Evolutionary conservation across 2,797 vertebrate genomes (phyloP).

Genomic region (Cetoscarus ocellatus): DNA sequence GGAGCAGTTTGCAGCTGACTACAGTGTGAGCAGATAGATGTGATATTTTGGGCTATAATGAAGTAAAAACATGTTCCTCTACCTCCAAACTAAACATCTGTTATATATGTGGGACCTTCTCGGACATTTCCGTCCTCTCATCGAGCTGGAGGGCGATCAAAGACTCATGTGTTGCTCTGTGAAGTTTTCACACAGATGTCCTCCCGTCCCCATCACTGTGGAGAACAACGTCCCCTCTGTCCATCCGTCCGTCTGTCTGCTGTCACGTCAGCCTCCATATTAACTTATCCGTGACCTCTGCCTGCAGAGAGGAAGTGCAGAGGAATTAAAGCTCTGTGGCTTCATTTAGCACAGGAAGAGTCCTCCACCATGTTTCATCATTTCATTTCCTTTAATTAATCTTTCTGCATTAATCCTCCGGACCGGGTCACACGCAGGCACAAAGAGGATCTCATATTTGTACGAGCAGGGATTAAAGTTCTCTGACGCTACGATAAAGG

Average conservation of each 20-base stretch:
- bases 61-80: background rate
- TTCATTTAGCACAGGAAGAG: slow-evolving; percentile 64
- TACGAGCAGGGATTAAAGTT: background rate
- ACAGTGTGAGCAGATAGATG: too few species aligned
- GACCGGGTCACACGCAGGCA: slow-evolving; percentile 20
- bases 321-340: slow-evolving; percentile 41
- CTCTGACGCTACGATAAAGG: background rate
- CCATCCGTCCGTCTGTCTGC: too few species aligned
- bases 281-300: slow-evolving; percentile 60
- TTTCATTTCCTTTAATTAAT: slow-evolving; percentile 69
- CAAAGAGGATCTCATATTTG: slow-evolving; percentile 6
- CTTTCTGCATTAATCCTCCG: slow-evolving; percentile 15
- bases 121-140: background rate
- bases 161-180: background rate
- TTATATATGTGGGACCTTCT: background rate
- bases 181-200: background rate
- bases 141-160: background rate
- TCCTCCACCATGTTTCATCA: slow-evolving; percentile 43
- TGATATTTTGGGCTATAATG: background rate
- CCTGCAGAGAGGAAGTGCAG: slow-evolving; percentile 44
- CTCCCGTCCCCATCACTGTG: background rate
- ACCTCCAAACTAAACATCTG: background rate
- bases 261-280: slow-evolving; percentile 58
- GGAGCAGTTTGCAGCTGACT: too few species aligned
- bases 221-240: slow-evolving; percentile 52